phyloP scores from a whole-genome alignment of 2,888 invertebrate genomes.

The Itoplectis maculator region DNA sequence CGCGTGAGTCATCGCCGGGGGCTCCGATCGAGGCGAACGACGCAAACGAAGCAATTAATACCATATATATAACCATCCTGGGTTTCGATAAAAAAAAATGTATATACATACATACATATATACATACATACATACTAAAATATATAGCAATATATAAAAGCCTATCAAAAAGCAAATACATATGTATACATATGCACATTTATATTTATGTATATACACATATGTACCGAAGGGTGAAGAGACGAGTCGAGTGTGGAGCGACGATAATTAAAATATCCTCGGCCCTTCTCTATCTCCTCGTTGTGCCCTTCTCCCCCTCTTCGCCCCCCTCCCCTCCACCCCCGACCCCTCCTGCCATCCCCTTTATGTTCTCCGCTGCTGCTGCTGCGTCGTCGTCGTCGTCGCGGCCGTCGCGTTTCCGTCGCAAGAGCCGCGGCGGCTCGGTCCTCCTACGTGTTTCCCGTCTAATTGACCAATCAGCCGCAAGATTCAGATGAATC shows the following conservation, averaged over 20 bases:
- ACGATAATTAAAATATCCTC: conserved; percentile 84
- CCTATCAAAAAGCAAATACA: conserved; percentile 6
- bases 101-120: neutral
- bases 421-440: conserved; percentile 77
- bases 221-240: conserved; percentile 69
- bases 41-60: conserved; percentile 82
- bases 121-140: neutral
- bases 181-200: conserved; percentile 14
- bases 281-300: conserved; percentile 47
- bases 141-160: neutral
- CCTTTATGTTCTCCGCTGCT: conserved; percentile 32
- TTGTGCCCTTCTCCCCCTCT: conserved; percentile 41
- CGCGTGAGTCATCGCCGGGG: conserved; percentile 52
- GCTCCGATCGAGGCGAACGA: conserved; percentile 76
- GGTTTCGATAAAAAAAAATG: conserved; percentile 73
- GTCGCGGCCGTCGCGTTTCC: conserved; percentile 61
- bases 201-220: conserved; percentile 9
- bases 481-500: conserved; percentile 82
- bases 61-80: no score
- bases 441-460: conserved; percentile 83
- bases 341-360: conserved; percentile 2
- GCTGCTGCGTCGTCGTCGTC: conserved; percentile 43
- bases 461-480: conserved; percentile 84
- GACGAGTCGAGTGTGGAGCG: conserved; percentile 69
- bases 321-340: no score